phyloP scores from a whole-genome alignment of 1,140 invertebrate genomes.

The Eumaeus atala region DNA sequence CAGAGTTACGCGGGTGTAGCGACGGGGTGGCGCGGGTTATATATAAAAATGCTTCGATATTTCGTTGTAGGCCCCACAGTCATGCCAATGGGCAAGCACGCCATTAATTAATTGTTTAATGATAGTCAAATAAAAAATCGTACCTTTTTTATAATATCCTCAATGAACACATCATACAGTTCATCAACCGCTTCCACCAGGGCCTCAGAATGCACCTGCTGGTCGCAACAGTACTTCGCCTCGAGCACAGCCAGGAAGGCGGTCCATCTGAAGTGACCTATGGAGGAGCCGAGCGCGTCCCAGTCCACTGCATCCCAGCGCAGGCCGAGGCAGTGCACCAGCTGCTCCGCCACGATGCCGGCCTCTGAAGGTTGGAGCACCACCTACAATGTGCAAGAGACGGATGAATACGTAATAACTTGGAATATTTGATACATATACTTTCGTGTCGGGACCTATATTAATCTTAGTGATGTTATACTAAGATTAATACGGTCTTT shows the following conservation, averaged over 20 bases:
- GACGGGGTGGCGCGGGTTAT: too few relatives aligned
- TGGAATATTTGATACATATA: too few relatives aligned
- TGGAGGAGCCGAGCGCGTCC: slow-evolving; percentile 77
- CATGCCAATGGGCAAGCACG: too few relatives aligned
- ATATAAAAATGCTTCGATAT: too few relatives aligned
- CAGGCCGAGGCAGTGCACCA: slow-evolving; percentile 79
- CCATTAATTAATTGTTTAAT: too few relatives aligned
- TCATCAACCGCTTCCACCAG: slow-evolving; percentile 83
- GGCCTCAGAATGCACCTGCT: slow-evolving; percentile 76
- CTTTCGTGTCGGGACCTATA: too few relatives aligned
- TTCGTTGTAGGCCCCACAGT: too few relatives aligned
- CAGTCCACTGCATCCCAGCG: slow-evolving; percentile 81
- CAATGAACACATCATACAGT: slow-evolving; percentile 84
- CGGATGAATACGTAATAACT: too few relatives aligned
- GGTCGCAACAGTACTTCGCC: slow-evolving; percentile 78
- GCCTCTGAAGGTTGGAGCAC: slow-evolving; percentile 80
- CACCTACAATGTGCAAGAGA: slow-evolving; percentile 68
- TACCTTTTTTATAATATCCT: slow-evolving; percentile 89
- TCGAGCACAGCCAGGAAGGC: slow-evolving; percentile 84
- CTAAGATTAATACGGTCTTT: too few relatives aligned
- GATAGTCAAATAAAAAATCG: too few relatives aligned
- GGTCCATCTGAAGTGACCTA: slow-evolving; percentile 77
- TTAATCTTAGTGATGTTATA: too few relatives aligned
- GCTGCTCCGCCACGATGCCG: slow-evolving; percentile 77
- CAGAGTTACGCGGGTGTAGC: too few relatives aligned